Evolutionary conservation across 1,140 invertebrate genomes (phyloP).

Genomic region (Drosophila tropicalis): DNA sequence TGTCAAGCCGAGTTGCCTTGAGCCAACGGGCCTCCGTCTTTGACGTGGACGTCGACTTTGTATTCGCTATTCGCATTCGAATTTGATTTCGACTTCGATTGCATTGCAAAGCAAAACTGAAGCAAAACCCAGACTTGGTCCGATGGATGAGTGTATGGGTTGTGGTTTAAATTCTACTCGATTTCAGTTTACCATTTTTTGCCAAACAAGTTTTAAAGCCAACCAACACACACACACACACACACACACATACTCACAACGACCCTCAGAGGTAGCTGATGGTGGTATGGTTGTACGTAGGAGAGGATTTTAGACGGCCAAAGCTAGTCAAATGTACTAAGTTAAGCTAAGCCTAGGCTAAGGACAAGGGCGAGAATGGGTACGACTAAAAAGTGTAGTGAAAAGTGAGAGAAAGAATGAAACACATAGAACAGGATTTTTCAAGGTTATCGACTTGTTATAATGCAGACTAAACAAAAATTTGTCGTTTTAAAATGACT

Average conservation of each 20-base stretch:
- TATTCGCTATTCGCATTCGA: background rate
- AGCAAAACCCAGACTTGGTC: constrained; percentile 32
- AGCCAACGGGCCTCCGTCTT: constrained; percentile 23
- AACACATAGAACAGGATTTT: constrained; percentile 23
- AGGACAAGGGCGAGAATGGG: background rate
- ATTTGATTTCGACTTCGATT: constrained; percentile 26
- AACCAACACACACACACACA: constrained; percentile 28
- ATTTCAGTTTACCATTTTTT: constrained; percentile 58
- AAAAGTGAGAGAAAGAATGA: background rate
- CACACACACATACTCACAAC: constrained; percentile 29
- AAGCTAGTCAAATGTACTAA: constrained; percentile 3
- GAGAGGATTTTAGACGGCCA: constrained; percentile 28
- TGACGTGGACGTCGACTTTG: background rate
- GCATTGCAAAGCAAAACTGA: constrained; percentile 39
- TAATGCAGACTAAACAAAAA: constrained; percentile 6
- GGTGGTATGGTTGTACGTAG: constrained; percentile 13
- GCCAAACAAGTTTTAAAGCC: constrained; percentile 63
- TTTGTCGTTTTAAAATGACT: background rate
- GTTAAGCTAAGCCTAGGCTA: background rate
- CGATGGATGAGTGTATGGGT: constrained; percentile 21
- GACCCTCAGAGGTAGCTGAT: constrained; percentile 27
- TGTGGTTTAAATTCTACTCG: constrained; percentile 66
- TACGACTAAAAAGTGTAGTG: no score
- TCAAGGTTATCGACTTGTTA: constrained; percentile 40
- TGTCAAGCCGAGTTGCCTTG: constrained; percentile 63